Conservation (phyloP, 2,888 invertebrate species). For the Phania funesta region DNA sequence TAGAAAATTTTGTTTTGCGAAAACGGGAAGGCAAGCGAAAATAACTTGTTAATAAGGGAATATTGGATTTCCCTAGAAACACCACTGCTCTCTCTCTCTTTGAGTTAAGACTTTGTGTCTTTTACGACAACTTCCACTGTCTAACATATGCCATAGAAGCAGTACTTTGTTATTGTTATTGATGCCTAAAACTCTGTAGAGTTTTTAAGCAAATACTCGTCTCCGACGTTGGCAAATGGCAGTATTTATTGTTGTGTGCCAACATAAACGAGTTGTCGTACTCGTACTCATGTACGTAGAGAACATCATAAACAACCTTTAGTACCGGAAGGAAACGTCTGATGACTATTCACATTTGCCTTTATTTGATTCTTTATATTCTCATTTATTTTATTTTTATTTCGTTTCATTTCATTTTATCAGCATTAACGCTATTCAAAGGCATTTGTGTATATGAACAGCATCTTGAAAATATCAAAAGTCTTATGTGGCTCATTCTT, state of each 20-base stretch:
- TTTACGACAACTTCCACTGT: constrained; percentile 23
- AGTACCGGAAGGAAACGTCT: constrained; percentile 70
- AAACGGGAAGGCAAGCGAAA: too few species aligned
- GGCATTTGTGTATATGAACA: constrained; percentile 55
- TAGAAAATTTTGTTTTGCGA: too few species aligned
- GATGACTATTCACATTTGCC: constrained; percentile 68
- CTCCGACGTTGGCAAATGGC: background rate
- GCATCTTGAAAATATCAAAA: constrained; percentile 61
- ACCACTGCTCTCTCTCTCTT: background rate
- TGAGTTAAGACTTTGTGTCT: background rate
- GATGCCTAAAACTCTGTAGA: constrained; percentile 22
- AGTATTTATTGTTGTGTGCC: constrained; percentile 17
- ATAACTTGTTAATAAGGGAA: too few species aligned
- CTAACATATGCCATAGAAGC: constrained; percentile 20
- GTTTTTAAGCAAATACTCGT: constrained; percentile 9
- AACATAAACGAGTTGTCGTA: constrained; percentile 20
- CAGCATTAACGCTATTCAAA: constrained; percentile 17
- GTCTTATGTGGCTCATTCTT: constrained; percentile 3
- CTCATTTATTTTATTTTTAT: constrained; percentile 32
- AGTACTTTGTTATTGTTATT: constrained; percentile 13
- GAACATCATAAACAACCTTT: constrained; percentile 65
- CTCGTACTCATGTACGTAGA: background rate
- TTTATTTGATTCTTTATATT: constrained; percentile 55
- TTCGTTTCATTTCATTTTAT: constrained; percentile 31
- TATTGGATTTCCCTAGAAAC: background rate